Conservation (phyloP, 2,797 vertebrate species). For the Meda fulgida region DNA sequence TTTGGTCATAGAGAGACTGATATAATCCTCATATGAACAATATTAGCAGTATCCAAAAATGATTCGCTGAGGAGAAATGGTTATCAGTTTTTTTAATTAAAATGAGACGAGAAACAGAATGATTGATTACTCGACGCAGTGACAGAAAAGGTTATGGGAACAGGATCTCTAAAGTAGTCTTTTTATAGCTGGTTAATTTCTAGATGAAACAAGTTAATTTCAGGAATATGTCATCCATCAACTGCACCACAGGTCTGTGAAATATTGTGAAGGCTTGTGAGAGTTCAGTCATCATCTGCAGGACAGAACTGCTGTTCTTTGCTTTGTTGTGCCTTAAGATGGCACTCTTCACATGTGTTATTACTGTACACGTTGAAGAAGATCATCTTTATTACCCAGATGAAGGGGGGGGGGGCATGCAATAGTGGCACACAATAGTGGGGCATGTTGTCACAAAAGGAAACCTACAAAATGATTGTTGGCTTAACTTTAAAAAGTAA, state of each 20-base stretch:
- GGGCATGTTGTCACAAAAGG: background rate
- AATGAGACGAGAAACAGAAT: slow-evolving; percentile 46
- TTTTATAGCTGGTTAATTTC: slow-evolving; percentile 52
- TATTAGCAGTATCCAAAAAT: slow-evolving; percentile 28
- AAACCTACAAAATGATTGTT: background rate
- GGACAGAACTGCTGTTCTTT: background rate
- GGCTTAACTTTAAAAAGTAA: no score
- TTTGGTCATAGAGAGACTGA: slow-evolving; percentile 49
- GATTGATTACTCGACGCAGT: slow-evolving; percentile 48
- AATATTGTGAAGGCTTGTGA: slow-evolving; percentile 15
- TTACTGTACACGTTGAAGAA: background rate
- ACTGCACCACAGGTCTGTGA: background rate
- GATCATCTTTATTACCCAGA: background rate
- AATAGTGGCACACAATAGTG: background rate
- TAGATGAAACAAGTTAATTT: slow-evolving; percentile 30
- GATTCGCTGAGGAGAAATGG: slow-evolving; percentile 12
- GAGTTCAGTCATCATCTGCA: background rate
- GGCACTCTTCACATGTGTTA: slow-evolving; percentile 34
- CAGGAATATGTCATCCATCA: slow-evolving; percentile 39
- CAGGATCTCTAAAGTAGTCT: slow-evolving; percentile 26
- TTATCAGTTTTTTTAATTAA: slow-evolving; percentile 45
- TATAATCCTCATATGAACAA: slow-evolving; percentile 43
- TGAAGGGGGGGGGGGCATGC: no score
- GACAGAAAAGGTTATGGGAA: slow-evolving; percentile 38
- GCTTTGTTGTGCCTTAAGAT: slow-evolving; percentile 19